Evolutionary conservation across 2,797 vertebrate species (phyloP).

Genomic region (Coregonus suidteri): DNA sequence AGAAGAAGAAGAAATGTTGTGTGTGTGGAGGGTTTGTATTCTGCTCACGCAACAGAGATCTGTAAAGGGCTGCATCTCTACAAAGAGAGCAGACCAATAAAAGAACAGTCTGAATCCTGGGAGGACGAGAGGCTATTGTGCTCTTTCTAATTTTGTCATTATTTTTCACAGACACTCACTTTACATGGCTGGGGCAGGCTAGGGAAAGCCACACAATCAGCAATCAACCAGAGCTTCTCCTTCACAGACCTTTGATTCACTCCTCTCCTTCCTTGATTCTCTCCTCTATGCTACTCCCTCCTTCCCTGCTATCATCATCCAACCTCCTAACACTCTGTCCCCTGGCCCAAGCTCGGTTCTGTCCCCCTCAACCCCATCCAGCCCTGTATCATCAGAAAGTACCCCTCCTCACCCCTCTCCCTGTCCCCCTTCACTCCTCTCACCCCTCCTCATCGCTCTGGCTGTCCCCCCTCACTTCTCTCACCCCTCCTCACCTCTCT

Average conservation of each 20-base stretch:
- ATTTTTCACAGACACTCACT: conserved; percentile 48
- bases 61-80: conserved; percentile 62
- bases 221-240: conserved; percentile 32
- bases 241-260: too few species aligned
- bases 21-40: conserved; percentile 42
- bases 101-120: conserved; percentile 57
- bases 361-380: neutral
- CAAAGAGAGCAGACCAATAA: conserved; percentile 61
- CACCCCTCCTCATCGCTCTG: neutral
- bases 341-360: neutral
- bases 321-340: neutral
- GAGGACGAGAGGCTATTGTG: conserved; percentile 37
- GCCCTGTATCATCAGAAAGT: neutral
- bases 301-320: neutral
- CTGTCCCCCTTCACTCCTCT: neutral
- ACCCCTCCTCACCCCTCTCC: too few species aligned
- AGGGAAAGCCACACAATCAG: conserved; percentile 13
- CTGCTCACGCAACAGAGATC: conserved; percentile 52
- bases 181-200: conserved; percentile 34
- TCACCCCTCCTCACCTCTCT: neutral
- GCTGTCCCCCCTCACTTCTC: neutral
- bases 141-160: conserved; percentile 25
- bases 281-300: neutral
- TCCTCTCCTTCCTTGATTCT: neutral
- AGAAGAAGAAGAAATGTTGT: too few species aligned